Base-by-base conservation (phyloP, 1,140 invertebrate genomes). In the Hypsibius dujardini region DNA sequence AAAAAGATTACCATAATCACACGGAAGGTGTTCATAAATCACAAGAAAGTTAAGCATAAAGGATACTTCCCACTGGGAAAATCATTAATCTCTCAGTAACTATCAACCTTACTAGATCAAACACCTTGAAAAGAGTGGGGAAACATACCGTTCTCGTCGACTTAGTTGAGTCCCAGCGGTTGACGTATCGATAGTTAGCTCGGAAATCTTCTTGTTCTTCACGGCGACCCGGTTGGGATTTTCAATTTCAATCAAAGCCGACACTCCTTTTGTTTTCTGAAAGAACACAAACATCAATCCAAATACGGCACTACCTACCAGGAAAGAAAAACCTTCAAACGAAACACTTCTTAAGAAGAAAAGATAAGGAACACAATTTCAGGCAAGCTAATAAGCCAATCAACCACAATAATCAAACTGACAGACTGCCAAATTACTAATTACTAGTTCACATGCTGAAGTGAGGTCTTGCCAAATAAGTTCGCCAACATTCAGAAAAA, bases 201-300 rank as follows among this genome's bases (percentile, higher is more conserved):
- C 85, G 46, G 86, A 83, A 72, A 91, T 79, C 82, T 95, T 95
- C 77, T 92, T 92, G 70, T 84, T 81, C 81, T 93, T 92, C 78
- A 89, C 90, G 73, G 88, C 87, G 77, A 88, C 84, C 79, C 92
- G 86, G 79, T 97, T 97, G 60, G 94, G 94, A 85, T 96, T 96
- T 82, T 94, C 89, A 75, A 95, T 87, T 84, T 94, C 86, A 79
- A 95, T 83, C 76, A 95, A 83, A 77, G 86, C 87, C 74, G 88
- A 87, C 59, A 93, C 90, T 73, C 91, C 92, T 80, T 93, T 92
- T 7, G 86, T 70, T 72, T 74, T 74, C 59, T 46, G 46, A n/a
- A 56, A 42, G 42, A 40, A 1, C 47, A 75, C 1, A 47, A 56
- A 46, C 59, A 75, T 76, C 71, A 72, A 84, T 77, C 47, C 14